These are phyloP conservation scores for Karalla daura DNA, from an alignment of 2,797 vertebrate genomes.

Conservation along the genomic window DNA sequence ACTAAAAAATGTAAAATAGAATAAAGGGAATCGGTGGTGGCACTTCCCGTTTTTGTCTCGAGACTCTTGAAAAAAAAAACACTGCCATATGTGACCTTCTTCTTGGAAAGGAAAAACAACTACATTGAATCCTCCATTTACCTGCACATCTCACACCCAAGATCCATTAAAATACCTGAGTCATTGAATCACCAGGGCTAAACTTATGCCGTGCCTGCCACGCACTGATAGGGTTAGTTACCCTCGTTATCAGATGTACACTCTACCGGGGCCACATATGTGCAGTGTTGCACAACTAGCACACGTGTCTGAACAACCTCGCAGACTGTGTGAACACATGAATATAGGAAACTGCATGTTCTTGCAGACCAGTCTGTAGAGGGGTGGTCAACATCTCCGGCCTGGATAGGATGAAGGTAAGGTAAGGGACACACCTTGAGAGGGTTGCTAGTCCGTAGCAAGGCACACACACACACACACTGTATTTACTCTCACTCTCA, in stretches of 20 bases:
- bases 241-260: neutral
- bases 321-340: too few relatives aligned
- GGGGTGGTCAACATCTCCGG: too few relatives aligned
- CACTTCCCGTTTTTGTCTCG: neutral
- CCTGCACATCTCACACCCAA: neutral
- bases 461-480: too few relatives aligned
- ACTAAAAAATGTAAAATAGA: neutral
- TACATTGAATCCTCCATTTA: neutral
- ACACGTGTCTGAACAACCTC: neutral
- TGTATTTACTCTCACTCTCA: too few relatives aligned
- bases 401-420: too few relatives aligned
- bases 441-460: too few relatives aligned
- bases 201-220: slow-evolving; percentile 14
- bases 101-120: neutral
- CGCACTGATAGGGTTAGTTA: slow-evolving; percentile 27
- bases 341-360: neutral
- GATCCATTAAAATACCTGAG: slow-evolving; percentile 4
- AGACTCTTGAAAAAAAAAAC: neutral
- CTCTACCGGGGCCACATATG: neutral
- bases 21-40: neutral
- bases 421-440: too few relatives aligned
- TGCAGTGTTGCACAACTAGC: too few relatives aligned
- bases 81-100: neutral
- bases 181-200: neutral
- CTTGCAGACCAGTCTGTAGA: too few relatives aligned